Base-by-base conservation (phyloP, 2,797 vertebrate species). In the Acridotheres tristis region DNA sequence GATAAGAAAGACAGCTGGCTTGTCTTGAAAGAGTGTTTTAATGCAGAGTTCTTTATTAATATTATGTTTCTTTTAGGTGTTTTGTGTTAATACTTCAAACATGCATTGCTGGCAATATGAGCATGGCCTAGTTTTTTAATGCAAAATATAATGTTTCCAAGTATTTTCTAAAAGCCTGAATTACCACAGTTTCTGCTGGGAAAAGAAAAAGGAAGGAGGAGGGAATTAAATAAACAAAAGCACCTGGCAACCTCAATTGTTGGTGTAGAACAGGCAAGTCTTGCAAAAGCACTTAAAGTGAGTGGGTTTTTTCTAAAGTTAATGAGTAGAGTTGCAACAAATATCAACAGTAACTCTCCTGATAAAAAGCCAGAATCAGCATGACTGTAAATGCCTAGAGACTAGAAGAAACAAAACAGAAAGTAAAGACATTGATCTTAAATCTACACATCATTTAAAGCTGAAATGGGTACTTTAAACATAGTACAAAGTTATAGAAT, bases 1-100 rank as follows among this genome's bases (percentile, higher is more conserved):
- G 1, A 12, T 61, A 78, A 94, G 74, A 76, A 68, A 91, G 78
- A 77, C 80, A 94, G 72, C 72, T 97, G 94, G 90, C 83, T 91
- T 91, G 66, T 84, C 87, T 86, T 96, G 68, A 94, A 96, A 97
- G 53, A 47, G 43, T 66, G 53, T 94, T 96, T 96, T 94, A 96
- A 93, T 85, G 58, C 45, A 73, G 62, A 65, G 13, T 57, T 82
- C 42, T 89, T 73, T 88, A 91, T 84, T 94, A 80, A 95, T 89
- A 86, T 80, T 50, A 63, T 55, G 80, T 78, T 93, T 89, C 61
- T 82, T 93, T 86, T 95, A 96, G 94, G 90, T 94, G 90, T 91
- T 90, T 72, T 77, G 51, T 73, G 82, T 92, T 91, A 93, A 88
- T 95, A 85, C 83, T 89, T 96, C 77, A 95, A 94, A 90, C 58